phyloP scores from a whole-genome alignment of 2,888 invertebrate species.

The Oeneis ivallda region DNA sequence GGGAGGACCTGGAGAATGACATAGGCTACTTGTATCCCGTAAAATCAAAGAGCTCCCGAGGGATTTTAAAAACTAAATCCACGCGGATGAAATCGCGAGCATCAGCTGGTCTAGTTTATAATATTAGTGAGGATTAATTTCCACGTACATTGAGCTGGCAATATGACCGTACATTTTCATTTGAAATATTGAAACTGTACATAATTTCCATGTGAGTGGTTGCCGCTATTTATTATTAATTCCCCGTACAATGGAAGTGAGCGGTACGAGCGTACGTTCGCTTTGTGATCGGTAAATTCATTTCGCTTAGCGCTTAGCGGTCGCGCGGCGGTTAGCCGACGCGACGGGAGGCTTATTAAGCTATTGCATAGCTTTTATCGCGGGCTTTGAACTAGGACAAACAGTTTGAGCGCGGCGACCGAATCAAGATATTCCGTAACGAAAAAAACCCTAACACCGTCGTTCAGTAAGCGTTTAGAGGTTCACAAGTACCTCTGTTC shows the following conservation, averaged over 20 bases:
- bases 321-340: background rate
- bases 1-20: no score
- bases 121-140: background rate
- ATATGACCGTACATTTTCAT: background rate
- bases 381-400: no score
- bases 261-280: background rate
- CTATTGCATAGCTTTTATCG: constrained; percentile 1
- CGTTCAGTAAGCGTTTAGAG: no score
- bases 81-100: no score
- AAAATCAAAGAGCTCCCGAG: no score
- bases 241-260: background rate
- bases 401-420: no score
- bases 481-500: no score
- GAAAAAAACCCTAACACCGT: no score
- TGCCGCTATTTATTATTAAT: background rate
- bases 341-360: background rate
- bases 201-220: constrained; percentile 1
- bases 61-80: no score
- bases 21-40: no score
- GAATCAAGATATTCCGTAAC: no score
- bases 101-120: no score
- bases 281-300: constrained; percentile 13
- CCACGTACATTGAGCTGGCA: background rate
- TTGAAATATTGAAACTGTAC: background rate
- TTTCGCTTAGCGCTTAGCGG: constrained; percentile 1